Percentiles rank a stretch among this genome's conserved stretches.
phyloP scores from a whole-genome alignment of 1,140 invertebrate species.

The Cotesia vestalis region DNA sequence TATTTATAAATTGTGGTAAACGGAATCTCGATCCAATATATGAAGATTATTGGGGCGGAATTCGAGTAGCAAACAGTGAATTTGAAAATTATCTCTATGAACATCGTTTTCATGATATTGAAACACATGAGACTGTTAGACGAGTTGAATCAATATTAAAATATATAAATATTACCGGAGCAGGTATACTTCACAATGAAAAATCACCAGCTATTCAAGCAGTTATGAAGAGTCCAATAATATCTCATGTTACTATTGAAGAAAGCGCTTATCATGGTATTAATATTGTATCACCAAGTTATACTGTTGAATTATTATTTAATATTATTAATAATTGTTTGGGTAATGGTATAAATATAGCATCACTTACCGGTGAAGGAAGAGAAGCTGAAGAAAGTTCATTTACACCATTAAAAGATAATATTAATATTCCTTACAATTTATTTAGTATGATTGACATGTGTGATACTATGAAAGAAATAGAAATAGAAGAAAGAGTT shows the following conservation, averaged over 20 bases:
- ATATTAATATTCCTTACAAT: conserved; percentile 89
- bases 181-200: conserved; percentile 95
- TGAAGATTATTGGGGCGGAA: conserved; percentile 94
- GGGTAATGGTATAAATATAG: conserved; percentile 88
- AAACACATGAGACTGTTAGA: conserved; percentile 76
- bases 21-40: conserved; percentile 72
- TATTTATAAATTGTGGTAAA: conserved; percentile 92
- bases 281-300: conserved; percentile 88
- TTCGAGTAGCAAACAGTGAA: conserved; percentile 87
- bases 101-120: conserved; percentile 81
- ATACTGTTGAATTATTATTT: conserved; percentile 72
- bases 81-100: conserved; percentile 89
- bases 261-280: conserved; percentile 91
- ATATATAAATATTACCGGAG: conserved; percentile 90
- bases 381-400: conserved; percentile 87
- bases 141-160: conserved; percentile 80
- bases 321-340: conserved; percentile 83
- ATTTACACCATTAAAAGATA: conserved; percentile 79
- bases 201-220: conserved; percentile 91
- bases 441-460: conserved; percentile 96
- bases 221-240: conserved; percentile 83
- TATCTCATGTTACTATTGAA: conserved; percentile 84
- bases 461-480: conserved; percentile 92
- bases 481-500: conserved; percentile 88
- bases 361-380: conserved; percentile 92